phyloP scores from a whole-genome alignment of 92 coral and sea anemone species.

The Bergia sp. region DNA sequence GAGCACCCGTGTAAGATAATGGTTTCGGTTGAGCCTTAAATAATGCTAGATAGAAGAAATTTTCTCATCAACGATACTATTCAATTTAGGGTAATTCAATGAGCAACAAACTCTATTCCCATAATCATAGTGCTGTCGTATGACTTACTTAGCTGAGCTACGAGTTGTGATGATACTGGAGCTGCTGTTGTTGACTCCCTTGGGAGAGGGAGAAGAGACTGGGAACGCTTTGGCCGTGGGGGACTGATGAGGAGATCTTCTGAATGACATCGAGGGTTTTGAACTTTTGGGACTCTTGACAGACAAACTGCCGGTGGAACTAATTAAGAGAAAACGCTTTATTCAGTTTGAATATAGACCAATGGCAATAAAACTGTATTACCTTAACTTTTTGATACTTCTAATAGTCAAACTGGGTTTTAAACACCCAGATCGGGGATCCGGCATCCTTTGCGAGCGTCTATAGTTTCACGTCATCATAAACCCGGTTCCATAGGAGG shows the following conservation, averaged over 20 bases:
- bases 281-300: conserved; percentile 26
- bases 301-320: conserved; percentile 17
- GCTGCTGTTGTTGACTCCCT: conserved; percentile 33
- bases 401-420: background rate
- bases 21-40: too few species aligned
- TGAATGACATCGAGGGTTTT: conserved; percentile 28
- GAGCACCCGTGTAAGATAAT: too few species aligned
- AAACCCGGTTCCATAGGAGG: too few species aligned
- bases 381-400: background rate
- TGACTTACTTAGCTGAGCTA: conserved; percentile 63
- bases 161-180: conserved; percentile 76
- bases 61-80: too few species aligned
- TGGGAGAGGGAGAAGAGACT: conserved; percentile 32
- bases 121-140: background rate
- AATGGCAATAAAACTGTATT: background rate
- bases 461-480: too few species aligned
- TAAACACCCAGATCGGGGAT: too few species aligned
- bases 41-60: too few species aligned
- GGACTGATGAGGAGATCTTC: conserved; percentile 27
- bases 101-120: background rate
- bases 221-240: conserved; percentile 41
- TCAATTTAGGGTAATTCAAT: too few species aligned
- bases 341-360: background rate
- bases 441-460: background rate
- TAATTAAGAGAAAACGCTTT: background rate